Evolutionary conservation across 2,888 invertebrate genomes (phyloP), one percentile per base, ranked within the genome.

Genomic region (Scaptomyza polygonia): DNA sequence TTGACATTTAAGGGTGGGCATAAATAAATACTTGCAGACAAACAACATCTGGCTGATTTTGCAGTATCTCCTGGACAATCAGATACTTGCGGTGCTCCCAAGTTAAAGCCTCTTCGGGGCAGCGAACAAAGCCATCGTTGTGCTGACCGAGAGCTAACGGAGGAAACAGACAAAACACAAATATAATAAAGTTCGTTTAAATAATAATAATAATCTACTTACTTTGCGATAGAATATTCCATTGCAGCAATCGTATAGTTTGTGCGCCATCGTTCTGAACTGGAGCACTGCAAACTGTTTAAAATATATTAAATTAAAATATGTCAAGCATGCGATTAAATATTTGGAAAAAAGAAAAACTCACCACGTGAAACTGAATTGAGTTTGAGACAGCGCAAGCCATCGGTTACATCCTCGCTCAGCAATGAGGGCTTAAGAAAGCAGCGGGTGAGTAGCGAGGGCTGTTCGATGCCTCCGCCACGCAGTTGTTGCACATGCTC

Each of bases 171-270:
- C 9, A n/a, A n/a, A n/a, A n/a, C n/a, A n/a, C n/a, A n/a, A n/a
- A n/a, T n/a, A n/a, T n/a, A n/a, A n/a, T n/a, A n/a, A n/a, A n/a
- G n/a, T n/a, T n/a, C n/a, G n/a, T n/a, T n/a, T n/a, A n/a, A n/a
- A n/a, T n/a, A n/a, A n/a, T n/a, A n/a, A n/a, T n/a, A n/a, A n/a
- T n/a, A n/a, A 6, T 25, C 25, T 25, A 25, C 25, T 25, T 92
- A 95, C 95, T 94, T 93, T 95, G 95, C 14, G 95, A 94, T 45
- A 95, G 91, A 72, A 95, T 93, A 89, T 95, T 95, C 95, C 95
- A 95, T 82, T 95, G 95, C 69, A 95, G 92, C 51, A 95, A 91
- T 79, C 95, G 92, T 66, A 95, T 91, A 52, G 92, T 91, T 68
- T 92, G 52, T 5, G 34, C n/a, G 5, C 57, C 66, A 0, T 88